A percentile compares a stretch with the other conserved stretches of the same genome.
phyloP scores from a whole-genome alignment of 2,797 vertebrate species.

The Gorsachius magnificus region DNA sequence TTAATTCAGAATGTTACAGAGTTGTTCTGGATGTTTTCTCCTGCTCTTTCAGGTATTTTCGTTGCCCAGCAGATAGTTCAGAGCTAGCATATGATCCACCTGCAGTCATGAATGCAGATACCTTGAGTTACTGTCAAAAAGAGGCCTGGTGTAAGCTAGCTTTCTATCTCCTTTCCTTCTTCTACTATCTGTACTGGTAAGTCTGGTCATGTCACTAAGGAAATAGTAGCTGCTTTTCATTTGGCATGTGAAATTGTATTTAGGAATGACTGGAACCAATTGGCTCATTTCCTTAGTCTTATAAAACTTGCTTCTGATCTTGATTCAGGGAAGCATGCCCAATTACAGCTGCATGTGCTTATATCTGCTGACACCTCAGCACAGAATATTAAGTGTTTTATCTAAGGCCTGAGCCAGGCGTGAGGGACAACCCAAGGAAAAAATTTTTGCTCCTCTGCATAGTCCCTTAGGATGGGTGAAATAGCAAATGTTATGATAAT shows the following conservation, averaged over 20 bases:
- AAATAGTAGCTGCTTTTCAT: background rate
- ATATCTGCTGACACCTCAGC: background rate
- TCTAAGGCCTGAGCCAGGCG: background rate
- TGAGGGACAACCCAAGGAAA: background rate
- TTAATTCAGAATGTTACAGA: background rate
- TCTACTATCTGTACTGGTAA: constrained; percentile 99
- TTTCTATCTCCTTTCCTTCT: constrained; percentile 97
- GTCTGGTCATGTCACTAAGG: constrained; percentile 33
- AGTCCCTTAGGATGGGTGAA: background rate
- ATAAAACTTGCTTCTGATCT: background rate
- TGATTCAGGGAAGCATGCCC: background rate
- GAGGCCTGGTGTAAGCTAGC: constrained; percentile 99
- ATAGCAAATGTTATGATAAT: background rate
- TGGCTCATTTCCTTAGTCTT: background rate
- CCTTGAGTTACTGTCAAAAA: constrained; percentile 95
- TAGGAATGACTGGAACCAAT: background rate
- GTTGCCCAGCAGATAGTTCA: constrained; percentile 93
- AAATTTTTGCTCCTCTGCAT: background rate
- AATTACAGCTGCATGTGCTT: background rate
- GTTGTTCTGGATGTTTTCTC: background rate
- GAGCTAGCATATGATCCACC: constrained; percentile 95
- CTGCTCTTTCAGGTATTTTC: constrained; percentile 88
- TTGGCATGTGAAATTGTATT: background rate
- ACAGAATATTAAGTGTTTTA: background rate
- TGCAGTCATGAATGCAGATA: constrained; percentile 94